Evolutionary conservation across 2,113 vertebrate genomes (phyloP).

Genomic region (Oncorhynchus tshawytscha): DNA sequence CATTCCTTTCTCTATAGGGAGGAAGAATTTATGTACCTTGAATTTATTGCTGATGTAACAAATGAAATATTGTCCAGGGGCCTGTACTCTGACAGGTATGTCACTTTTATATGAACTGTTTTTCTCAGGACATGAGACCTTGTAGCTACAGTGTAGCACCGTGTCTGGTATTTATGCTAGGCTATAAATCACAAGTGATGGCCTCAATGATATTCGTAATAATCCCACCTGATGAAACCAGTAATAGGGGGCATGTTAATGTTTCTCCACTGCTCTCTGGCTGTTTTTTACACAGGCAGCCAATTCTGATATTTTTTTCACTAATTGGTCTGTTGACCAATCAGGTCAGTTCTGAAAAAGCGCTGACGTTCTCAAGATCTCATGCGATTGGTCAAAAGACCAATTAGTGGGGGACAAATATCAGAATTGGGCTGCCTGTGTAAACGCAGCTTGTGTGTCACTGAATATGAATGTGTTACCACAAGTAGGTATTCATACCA

Average conservation of each 20-base stretch:
- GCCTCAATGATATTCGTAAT: neutral
- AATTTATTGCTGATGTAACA: constrained; percentile 89
- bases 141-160: neutral
- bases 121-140: neutral
- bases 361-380: no score
- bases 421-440: no score
- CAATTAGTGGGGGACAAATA: no score
- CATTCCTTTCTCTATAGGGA: constrained; percentile 76
- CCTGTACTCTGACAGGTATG: constrained; percentile 88
- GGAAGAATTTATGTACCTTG: constrained; percentile 87
- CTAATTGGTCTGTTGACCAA: no score
- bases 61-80: constrained; percentile 87
- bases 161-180: neutral
- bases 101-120: constrained; percentile 8
- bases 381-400: no score
- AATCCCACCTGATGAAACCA: neutral
- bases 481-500: neutral
- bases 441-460: no score
- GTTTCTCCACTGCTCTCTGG: neutral
- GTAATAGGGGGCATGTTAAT: neutral
- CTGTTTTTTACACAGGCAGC: no score
- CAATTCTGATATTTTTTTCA: no score
- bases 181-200: neutral
- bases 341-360: no score
- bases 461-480: neutral